Base-by-base conservation (phyloP, 2,797 vertebrate genomes). In the Chaenodraco wilsoni region DNA sequence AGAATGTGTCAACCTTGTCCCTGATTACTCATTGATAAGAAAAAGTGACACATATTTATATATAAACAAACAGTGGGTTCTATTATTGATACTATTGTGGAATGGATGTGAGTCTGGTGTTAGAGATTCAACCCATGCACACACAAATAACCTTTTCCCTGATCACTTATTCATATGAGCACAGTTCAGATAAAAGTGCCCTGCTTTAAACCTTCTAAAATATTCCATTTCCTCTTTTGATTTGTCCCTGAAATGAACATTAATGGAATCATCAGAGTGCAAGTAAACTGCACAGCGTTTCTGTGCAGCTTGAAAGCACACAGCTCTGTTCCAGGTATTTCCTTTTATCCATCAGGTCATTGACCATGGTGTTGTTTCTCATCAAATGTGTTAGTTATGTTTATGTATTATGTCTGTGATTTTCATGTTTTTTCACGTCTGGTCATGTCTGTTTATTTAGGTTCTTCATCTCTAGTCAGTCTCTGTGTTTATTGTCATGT, bases 191-290 rank as follows among this genome's bases (percentile, higher is more conserved):
- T 83, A 78, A 83, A 79, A 72, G 69, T 57, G 65, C 69, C 27
- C 62, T 68, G 69, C 72, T 81, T 71, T 77, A 58, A 74, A 76
- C 52, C 65, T 78, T 84, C 55, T 67, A 51, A 84, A 78, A 85
- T 81, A 88, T 84, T 83, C 74, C n/a, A 88, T 85, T 87, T 89
- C 74, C 81, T 69, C 65, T 79, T 91, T 84, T 74, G 58, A 85
- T 84, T 86, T 68, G 69, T 45, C 63, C 63, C 60, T 81, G 76
- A 84, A 88, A 89, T 87, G 46, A 82, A 85, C 77, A 82, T 85
- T 81, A 88, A 88, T 91, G 75, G 82, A 85, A 81, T 82, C 74
- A 76, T 83, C 70, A 85, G 68, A 74, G 76, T 75, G 72, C 67
- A 72, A 84, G 78, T 87, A 87, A 90, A 91, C 79, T 84, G 44